Base-by-base conservation (phyloP, 2,888 invertebrate species). In the Tubulanus polymorphus region DNA sequence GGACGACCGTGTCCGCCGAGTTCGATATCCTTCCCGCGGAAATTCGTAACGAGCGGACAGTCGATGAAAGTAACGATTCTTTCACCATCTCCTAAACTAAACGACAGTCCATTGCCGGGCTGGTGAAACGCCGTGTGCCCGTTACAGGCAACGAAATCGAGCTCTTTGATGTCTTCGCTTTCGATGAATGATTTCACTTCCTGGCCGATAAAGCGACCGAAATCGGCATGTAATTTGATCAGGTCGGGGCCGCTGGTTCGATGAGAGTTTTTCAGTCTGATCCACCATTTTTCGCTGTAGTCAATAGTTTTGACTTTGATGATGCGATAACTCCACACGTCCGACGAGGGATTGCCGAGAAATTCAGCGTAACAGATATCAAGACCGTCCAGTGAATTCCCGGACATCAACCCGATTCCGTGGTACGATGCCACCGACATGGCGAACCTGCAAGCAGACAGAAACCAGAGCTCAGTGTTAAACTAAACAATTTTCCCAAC, bases 121-220 rank as follows among this genome's bases (percentile, higher is more conserved):
- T 72, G 68, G 58, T 76, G 75, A 55, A 75, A 76, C 20, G 74
- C 59, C 0, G 73, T 71, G 54, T 76, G 75, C 12, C 75, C 75
- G 60, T 74, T 71, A 1, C 69, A 68, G 0, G 72, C 63, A 3
- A 72, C 66, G 54, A 73, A 72, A 51, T 70, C 67, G 5, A 67
- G 63, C 23, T 53, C 53, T 1, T 3, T 62, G 50, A 12, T 60
- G 51, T 15, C 56, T 47, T 62, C 57, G 10, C 58, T 56, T 12
- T 57, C 57, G 26, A 69, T 60, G 57, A 71, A 72, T 8, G 62
- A 57, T 20, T 60, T 48, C 10, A 73, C 60, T 18, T 52, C 37
- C 48, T 64, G 53, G 2, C 74, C 75, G 12, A 74, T 46, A 54
- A 67, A 69, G 50, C 67, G 71, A 1, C 74, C 73, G 50, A 72